Conservation (phyloP, 1,140 invertebrate species). For the Drosophila pruinosa region DNA sequence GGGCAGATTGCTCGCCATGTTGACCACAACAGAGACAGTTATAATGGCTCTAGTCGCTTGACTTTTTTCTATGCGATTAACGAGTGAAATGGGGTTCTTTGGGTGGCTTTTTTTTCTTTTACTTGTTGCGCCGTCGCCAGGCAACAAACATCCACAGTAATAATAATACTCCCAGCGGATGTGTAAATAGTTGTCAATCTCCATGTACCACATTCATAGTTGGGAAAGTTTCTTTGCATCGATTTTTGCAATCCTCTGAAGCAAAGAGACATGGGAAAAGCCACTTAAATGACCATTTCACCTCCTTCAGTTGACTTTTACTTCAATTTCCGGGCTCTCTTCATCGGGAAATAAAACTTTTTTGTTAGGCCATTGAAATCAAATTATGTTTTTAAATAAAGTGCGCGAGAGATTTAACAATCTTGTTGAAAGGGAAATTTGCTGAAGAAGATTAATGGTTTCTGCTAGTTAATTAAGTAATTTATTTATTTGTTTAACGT, state of each 20-base stretch:
- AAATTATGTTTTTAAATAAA: not conserved
- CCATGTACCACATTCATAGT: not conserved
- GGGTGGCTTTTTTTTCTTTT: constrained; percentile 3
- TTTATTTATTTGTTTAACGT: too few relatives aligned
- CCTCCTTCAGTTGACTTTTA: not conserved
- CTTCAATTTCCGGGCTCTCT: not conserved
- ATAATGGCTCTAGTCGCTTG: constrained; percentile 59
- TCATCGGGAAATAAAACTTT: not conserved
- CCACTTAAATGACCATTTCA: constrained; percentile 5
- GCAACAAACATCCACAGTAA: not conserved
- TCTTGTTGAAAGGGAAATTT: too few relatives aligned
- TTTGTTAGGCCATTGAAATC: too few relatives aligned
- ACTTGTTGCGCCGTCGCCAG: not conserved
- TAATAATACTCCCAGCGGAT: constrained; percentile 51
- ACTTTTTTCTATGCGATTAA: constrained; percentile 9
- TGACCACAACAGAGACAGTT: constrained; percentile 51
- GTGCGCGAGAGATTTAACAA: not conserved
- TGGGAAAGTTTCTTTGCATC: constrained; percentile 19
- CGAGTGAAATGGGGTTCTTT: constrained; percentile 49
- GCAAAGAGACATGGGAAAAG: constrained; percentile 14
- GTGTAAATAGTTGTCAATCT: constrained; percentile 60
- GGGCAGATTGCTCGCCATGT: constrained; percentile 30
- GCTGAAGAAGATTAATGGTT: too few relatives aligned
- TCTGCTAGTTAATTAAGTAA: too few relatives aligned
- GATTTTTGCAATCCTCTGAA: constrained; percentile 9